phyloP scores from a whole-genome alignment of 2,888 invertebrate genomes.

The Cephus rjabovi region DNA sequence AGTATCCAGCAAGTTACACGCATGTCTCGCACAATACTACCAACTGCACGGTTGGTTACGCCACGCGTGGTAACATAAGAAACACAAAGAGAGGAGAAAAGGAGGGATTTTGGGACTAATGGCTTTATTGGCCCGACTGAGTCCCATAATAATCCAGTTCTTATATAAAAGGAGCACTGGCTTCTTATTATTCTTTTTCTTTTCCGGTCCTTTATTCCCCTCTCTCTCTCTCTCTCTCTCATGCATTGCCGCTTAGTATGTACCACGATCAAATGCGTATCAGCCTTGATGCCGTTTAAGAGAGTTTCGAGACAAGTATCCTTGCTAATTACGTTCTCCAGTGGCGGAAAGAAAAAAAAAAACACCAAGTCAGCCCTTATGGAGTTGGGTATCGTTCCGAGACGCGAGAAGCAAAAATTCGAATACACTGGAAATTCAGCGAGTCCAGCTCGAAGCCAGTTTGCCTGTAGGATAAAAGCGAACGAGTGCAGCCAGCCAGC shows the following conservation, averaged over 20 bases:
- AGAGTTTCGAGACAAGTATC: conserved; percentile 27
- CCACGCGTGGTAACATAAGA: no score
- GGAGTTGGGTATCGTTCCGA: background rate
- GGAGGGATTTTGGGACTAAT: background rate
- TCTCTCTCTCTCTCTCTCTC: conserved; percentile 2
- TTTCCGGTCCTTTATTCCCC: background rate
- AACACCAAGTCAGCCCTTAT: no score
- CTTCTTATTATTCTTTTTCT: background rate
- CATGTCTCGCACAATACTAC: no score
- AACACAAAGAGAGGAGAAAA: no score
- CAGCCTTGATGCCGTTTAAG: background rate
- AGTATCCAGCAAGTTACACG: background rate
- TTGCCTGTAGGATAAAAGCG: no score
- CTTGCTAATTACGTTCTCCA: conserved; percentile 30
- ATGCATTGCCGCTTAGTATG: background rate
- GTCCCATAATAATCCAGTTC: conserved; percentile 6
- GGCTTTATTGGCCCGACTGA: conserved; percentile 3
- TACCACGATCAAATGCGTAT: no score
- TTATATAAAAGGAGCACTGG: background rate
- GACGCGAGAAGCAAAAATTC: conserved; percentile 3
- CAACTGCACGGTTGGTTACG: no score
- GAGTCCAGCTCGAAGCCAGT: no score
- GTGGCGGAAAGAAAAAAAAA: conserved; percentile 1
- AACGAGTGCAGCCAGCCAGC: no score
- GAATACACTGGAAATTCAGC: no score